These are phyloP conservation scores for Gymnogyps californianus DNA, from an alignment of 2,113 vertebrate species.

Conservation along the genomic window DNA sequence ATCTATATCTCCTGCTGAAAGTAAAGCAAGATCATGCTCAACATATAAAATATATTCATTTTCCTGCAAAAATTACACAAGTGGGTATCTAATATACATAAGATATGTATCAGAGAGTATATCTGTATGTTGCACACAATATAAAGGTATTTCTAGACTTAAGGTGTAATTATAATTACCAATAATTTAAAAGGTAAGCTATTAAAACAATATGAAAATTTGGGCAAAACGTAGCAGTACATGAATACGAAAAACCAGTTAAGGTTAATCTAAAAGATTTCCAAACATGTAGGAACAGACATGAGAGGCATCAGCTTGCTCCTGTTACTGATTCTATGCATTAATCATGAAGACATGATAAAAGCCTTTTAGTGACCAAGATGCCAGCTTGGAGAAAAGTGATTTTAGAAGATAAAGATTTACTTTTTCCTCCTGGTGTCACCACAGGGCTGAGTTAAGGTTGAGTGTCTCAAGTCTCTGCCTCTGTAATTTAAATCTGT, in stretches of 20 bases:
- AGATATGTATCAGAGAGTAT: not conserved
- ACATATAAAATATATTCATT: not conserved
- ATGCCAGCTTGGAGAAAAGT: not conserved
- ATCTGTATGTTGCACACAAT: not conserved
- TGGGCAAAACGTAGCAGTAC: not conserved
- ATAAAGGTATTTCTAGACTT: not conserved
- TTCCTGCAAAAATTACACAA: not conserved
- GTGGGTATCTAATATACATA: not conserved
- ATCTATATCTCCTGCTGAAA: not conserved
- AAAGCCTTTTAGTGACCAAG: not conserved
- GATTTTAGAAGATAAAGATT: not conserved
- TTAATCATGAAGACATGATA: constrained; percentile 3
- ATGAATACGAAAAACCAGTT: not conserved
- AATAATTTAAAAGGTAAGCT: not conserved
- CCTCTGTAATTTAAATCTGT: not conserved
- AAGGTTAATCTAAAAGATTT: not conserved
- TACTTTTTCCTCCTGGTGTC: constrained; percentile 20
- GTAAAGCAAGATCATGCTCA: not conserved
- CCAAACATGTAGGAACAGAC: not conserved
- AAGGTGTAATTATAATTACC: not conserved
- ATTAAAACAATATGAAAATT: not conserved
- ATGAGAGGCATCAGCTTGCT: not conserved
- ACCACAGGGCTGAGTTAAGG: not conserved
- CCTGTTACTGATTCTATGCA: not conserved
- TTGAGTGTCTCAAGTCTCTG: not conserved